These are phyloP conservation scores for Myzus persicae DNA, from an alignment of 1,140 invertebrate genomes.

Conservation along the genomic window DNA sequence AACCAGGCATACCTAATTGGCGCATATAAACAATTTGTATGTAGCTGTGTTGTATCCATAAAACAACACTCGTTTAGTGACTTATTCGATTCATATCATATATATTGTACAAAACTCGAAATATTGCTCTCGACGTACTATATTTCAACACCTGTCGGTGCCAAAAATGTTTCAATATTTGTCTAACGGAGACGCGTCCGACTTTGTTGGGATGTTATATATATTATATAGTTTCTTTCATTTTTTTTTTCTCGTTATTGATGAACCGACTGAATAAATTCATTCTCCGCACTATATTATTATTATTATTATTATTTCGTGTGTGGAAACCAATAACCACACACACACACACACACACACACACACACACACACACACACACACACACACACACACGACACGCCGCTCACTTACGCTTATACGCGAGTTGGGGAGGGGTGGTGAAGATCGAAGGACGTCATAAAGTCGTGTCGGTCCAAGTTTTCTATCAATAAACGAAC, in stretches of 20 bases:
- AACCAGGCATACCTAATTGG: background rate
- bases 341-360: background rate
- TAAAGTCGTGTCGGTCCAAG: constrained; percentile 35
- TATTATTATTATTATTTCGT: constrained; percentile 25
- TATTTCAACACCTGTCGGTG: background rate
- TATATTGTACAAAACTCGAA: background rate
- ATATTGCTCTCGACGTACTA: background rate
- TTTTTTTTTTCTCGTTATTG: background rate
- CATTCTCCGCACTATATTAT: background rate
- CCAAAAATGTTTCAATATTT: background rate
- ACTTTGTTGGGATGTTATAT: background rate
- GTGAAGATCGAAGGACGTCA: background rate
- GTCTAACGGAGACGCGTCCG: background rate
- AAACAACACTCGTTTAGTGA: background rate
- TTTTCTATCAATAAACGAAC: constrained; percentile 40
- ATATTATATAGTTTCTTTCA: too few species aligned
- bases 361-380: too few species aligned
- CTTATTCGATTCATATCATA: background rate
- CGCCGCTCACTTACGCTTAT: background rate
- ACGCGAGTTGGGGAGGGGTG: background rate
- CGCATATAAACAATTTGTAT: background rate
- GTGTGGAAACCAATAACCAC: background rate
- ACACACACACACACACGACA: too few species aligned
- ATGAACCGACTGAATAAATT: background rate
- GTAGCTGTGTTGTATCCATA: background rate